A percentile compares a stretch with the other conserved stretches of the same genome.
phyloP scores from a whole-genome alignment of 2,113 vertebrate species.

The Chaetops frenatus region DNA sequence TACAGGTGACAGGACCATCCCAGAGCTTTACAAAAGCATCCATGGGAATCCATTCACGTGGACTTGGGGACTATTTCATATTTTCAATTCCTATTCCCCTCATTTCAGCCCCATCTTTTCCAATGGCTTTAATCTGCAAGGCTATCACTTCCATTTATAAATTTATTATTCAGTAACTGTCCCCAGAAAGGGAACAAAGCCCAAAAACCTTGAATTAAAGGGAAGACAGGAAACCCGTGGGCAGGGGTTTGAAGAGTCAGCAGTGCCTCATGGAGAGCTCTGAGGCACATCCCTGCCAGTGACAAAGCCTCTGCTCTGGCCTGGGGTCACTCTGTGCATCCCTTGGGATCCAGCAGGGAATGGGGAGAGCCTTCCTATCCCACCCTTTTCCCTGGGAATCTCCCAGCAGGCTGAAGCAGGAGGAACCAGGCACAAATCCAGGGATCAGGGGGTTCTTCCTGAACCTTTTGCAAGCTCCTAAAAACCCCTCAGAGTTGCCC shows the following conservation, averaged over 20 bases:
- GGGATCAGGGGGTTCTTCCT: background rate
- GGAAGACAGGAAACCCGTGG: slow-evolving; percentile 16
- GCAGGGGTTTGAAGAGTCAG: background rate
- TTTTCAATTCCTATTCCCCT: background rate
- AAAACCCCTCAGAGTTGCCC: background rate
- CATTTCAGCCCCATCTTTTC: background rate
- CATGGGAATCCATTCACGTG: background rate
- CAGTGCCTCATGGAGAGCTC: slow-evolving; percentile 7
- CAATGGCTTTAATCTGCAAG: background rate
- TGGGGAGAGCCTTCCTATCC: background rate
- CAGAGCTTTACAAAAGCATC: background rate
- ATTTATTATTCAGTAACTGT: background rate
- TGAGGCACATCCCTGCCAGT: background rate
- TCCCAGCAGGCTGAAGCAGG: background rate
- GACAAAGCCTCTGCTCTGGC: background rate
- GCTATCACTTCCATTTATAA: background rate
- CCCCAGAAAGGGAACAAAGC: background rate
- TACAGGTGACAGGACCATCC: background rate
- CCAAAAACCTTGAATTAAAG: background rate
- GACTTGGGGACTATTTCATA: background rate
- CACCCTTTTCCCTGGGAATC: background rate
- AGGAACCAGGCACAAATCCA: background rate
- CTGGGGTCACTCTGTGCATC: background rate
- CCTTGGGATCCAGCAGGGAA: background rate
- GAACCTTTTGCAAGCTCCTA: background rate